Evolutionary conservation across 2,888 invertebrate species (phyloP).

Genomic region (Pseudococcus jackbeardsleyi): DNA sequence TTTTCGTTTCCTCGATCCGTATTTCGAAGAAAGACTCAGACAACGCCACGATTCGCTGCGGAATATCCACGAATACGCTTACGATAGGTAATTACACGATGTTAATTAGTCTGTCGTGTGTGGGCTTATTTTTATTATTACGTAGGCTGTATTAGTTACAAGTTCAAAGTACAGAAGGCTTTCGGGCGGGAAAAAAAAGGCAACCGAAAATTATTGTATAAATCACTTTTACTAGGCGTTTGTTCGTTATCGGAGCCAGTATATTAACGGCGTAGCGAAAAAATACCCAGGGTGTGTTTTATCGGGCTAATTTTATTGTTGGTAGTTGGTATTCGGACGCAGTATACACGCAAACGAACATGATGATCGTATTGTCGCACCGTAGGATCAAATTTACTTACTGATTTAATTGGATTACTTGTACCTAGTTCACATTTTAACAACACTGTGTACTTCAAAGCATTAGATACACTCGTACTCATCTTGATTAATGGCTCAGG

Average conservation of each 20-base stretch:
- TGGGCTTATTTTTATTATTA: constrained; percentile 3
- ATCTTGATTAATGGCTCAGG: not conserved
- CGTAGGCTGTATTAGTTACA: not conserved
- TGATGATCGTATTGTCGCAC: not conserved
- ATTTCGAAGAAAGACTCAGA: constrained; percentile 83
- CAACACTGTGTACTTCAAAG: not conserved
- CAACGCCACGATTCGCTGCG: constrained; percentile 80
- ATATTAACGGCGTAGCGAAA: not conserved
- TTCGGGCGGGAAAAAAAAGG: constrained; percentile 45
- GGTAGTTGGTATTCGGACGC: not conserved
- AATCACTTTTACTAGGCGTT: constrained; percentile 5
- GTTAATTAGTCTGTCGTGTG: constrained; percentile 28
- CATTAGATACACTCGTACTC: not conserved
- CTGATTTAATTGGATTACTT: not conserved
- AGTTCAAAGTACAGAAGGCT: not conserved
- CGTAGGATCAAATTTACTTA: not conserved
- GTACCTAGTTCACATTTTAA: not conserved
- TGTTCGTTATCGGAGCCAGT: constrained; percentile 54
- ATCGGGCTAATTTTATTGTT: not conserved
- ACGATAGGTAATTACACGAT: constrained; percentile 80
- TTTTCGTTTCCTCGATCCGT: constrained; percentile 87
- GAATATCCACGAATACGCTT: constrained; percentile 76
- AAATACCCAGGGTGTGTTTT: not conserved
- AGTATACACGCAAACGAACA: constrained; percentile 13
- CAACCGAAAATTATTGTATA: not conserved